A percentile compares a stretch with the other conserved stretches of the same genome.
Evolutionary conservation across 2,113 vertebrate genomes (phyloP).

Genomic region (Atherinomorus stipes): DNA sequence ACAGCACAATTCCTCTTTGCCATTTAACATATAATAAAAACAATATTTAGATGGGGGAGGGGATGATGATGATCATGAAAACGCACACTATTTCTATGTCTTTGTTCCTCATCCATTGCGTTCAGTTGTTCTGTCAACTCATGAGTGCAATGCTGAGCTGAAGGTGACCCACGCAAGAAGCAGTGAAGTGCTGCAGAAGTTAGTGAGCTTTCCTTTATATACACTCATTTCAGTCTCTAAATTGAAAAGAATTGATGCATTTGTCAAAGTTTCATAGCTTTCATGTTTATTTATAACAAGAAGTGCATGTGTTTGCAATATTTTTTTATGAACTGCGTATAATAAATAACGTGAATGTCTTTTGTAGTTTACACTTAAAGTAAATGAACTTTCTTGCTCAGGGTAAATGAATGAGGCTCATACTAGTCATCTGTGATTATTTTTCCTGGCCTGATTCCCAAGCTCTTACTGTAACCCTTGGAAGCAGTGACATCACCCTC

Average conservation of each 20-base stretch:
- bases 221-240: slow-evolving; percentile 15
- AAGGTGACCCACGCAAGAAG: slow-evolving; percentile 63
- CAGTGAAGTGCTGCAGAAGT: slow-evolving; percentile 23
- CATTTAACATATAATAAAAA: slow-evolving; percentile 59
- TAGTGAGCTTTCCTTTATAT: slow-evolving; percentile 12
- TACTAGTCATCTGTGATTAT: slow-evolving; percentile 61
- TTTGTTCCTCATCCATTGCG: slow-evolving; percentile 56
- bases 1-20: slow-evolving; percentile 65
- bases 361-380: slow-evolving; percentile 64
- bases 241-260: slow-evolving; percentile 37
- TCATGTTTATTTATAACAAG: slow-evolving; percentile 42
- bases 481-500: slow-evolving; percentile 74
- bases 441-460: slow-evolving; percentile 67
- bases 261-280: slow-evolving; percentile 38
- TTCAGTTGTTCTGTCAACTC: slow-evolving; percentile 33
- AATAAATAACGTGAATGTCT: slow-evolving; percentile 58
- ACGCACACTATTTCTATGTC: slow-evolving; percentile 39
- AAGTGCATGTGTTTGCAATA: slow-evolving; percentile 66
- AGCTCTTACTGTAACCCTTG: slow-evolving; percentile 76
- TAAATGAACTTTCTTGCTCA: slow-evolving; percentile 62
- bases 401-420: slow-evolving; percentile 54
- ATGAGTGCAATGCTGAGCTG: slow-evolving; percentile 37
- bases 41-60: slow-evolving; percentile 53
- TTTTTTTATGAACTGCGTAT: slow-evolving; percentile 47
- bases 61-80: not conserved